phyloP scores from a whole-genome alignment of 2,113 vertebrate species.

The Campylomormyrus numenius region DNA sequence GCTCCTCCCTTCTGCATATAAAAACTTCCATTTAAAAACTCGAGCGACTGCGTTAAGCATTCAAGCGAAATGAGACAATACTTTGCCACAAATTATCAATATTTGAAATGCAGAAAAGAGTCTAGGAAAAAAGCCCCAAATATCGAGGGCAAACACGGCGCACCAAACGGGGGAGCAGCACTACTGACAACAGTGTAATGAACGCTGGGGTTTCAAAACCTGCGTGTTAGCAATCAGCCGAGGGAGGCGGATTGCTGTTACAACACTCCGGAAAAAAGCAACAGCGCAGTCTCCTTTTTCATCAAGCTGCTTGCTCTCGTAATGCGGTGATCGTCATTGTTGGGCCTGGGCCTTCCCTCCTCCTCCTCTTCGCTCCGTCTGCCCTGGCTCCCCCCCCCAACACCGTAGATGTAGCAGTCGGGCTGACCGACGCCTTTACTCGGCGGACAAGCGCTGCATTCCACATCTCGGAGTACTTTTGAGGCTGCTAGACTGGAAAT shows the following conservation, averaged over 20 bases:
- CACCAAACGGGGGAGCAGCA: not conserved
- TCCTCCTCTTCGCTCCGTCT: slow-evolving; percentile 31
- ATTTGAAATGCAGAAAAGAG: not conserved
- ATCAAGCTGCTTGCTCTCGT: slow-evolving; percentile 31
- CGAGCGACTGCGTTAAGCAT: not conserved
- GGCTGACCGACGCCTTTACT: slow-evolving; percentile 41
- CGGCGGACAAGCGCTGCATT: slow-evolving; percentile 27
- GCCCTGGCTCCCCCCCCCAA: slow-evolving; percentile 24
- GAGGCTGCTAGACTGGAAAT: not conserved
- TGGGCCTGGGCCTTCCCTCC: slow-evolving; percentile 47
- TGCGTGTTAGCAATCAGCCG: not conserved
- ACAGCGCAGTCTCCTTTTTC: slow-evolving; percentile 7
- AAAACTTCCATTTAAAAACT: not conserved
- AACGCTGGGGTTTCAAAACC: not conserved
- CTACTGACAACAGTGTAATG: not conserved
- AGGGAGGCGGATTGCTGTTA: not conserved
- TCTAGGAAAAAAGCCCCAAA: not conserved
- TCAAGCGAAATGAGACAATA: not conserved
- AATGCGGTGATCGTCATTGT: slow-evolving; percentile 47
- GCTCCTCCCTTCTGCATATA: not conserved
- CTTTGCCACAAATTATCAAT: not conserved
- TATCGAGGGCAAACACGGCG: not conserved
- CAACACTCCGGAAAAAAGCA: not conserved
- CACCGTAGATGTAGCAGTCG: slow-evolving; percentile 23
- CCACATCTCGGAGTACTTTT: slow-evolving; percentile 15